A percentile compares a stretch with the other conserved stretches of the same genome.
Evolutionary conservation across 2,797 vertebrate species (phyloP).

Genomic region (Calcarius lapponicus): DNA sequence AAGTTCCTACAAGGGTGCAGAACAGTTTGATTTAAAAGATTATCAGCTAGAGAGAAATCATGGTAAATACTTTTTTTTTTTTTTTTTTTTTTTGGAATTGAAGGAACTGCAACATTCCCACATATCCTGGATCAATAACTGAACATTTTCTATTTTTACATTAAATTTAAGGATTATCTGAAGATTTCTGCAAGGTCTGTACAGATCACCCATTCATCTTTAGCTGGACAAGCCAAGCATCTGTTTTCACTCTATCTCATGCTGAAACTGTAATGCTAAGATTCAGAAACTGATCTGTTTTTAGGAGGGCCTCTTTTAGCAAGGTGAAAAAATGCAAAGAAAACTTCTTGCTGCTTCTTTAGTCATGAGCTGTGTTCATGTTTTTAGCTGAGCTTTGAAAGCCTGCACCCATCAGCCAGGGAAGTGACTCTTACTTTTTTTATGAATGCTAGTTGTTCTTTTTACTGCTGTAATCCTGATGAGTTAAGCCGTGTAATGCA

Average conservation of each 20-base stretch:
- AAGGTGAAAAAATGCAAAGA: not conserved
- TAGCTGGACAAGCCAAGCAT: not conserved
- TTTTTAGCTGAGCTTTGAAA: not conserved
- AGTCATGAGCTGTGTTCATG: not conserved
- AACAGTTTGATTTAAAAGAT: not conserved
- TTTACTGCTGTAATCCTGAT: not conserved
- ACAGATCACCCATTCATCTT: not conserved
- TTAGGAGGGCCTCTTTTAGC: not conserved
- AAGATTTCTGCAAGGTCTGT: not conserved
- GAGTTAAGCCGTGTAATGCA: not conserved
- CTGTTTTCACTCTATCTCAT: not conserved
- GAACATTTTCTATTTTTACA: not conserved
- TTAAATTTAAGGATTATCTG: not conserved
- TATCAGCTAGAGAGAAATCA: not conserved
- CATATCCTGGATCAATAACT: not conserved
- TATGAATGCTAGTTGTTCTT: not conserved
- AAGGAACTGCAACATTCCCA: not conserved
- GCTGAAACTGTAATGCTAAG: not conserved
- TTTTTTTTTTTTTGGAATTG: not conserved
- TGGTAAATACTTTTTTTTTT: not conserved
- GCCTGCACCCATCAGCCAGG: not conserved
- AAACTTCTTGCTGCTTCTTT: not conserved
- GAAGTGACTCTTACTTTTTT: not conserved
- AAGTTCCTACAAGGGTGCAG: not conserved
- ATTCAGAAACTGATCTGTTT: not conserved